phyloP scores from a whole-genome alignment of 2,797 vertebrate species.

The Tamandua tetradactyla region DNA sequence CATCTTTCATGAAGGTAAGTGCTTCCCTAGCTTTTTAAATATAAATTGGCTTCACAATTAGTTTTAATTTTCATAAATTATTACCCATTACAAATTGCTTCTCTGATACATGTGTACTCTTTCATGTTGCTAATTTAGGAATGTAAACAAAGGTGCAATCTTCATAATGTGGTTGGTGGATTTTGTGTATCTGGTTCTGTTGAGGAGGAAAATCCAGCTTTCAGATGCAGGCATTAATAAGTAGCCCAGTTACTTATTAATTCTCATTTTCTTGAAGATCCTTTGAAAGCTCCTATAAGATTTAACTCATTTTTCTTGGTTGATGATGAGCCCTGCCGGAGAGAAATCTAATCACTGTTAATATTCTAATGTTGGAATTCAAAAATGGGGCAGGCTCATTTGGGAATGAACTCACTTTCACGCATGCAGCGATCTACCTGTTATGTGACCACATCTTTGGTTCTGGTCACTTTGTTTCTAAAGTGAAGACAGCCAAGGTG shows the following conservation, averaged over 20 bases:
- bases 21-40: neutral
- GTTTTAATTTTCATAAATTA: neutral
- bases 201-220: neutral
- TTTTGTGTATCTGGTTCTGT: neutral
- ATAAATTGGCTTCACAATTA: neutral
- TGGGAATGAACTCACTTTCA: neutral
- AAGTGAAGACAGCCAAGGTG: rapidly evolving
- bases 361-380: neutral
- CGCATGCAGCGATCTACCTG: neutral
- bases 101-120: neutral
- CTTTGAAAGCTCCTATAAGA: neutral
- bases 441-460: neutral
- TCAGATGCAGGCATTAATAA: neutral
- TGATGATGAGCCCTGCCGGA: neutral
- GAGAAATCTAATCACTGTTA: neutral
- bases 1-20: neutral
- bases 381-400: neutral
- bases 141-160: neutral
- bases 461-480: too few species aligned
- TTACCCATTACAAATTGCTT: neutral
- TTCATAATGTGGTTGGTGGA: neutral
- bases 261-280: neutral
- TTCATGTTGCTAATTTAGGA: neutral
- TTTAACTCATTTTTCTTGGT: neutral
- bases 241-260: neutral